These are phyloP conservation scores for Pitta sordida DNA, from an alignment of 2,113 vertebrate genomes.

Conservation along the genomic window DNA sequence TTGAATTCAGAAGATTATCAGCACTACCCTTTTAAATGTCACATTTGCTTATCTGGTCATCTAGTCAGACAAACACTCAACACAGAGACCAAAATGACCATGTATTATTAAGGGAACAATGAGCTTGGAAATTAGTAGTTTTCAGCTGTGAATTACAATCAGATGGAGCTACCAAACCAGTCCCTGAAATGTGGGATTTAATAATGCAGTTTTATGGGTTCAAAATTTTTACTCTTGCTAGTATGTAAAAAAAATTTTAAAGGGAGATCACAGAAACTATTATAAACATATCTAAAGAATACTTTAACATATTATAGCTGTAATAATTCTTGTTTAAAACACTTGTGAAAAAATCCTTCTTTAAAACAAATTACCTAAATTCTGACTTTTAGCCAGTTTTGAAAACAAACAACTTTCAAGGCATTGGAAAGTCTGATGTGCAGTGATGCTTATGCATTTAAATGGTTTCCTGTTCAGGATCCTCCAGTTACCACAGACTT, in stretches of 20 bases:
- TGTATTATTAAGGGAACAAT: not conserved
- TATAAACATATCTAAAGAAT: not conserved
- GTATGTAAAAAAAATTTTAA: not conserved
- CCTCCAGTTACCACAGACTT: not conserved
- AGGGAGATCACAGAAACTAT: not conserved
- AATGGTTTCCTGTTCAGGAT: not conserved
- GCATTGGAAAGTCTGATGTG: not conserved
- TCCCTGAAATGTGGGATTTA: not conserved
- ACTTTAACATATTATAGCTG: not conserved
- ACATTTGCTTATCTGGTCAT: not conserved
- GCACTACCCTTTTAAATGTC: not conserved
- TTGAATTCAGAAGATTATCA: not conserved
- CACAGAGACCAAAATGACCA: not conserved
- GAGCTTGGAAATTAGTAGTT: not conserved
- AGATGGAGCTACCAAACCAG: not conserved
- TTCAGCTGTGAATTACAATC: not conserved
- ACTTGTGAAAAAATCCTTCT: not conserved
- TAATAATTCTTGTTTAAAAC: not conserved
- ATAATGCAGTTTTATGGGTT: not conserved
- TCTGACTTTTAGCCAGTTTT: not conserved
- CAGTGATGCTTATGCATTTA: not conserved
- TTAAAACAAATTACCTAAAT: not conserved
- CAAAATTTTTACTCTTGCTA: not conserved
- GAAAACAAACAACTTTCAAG: not conserved
- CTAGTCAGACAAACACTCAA: not conserved